Conservation (phyloP, 2,797 vertebrate genomes). For the Ctenosaura bakeri region DNA sequence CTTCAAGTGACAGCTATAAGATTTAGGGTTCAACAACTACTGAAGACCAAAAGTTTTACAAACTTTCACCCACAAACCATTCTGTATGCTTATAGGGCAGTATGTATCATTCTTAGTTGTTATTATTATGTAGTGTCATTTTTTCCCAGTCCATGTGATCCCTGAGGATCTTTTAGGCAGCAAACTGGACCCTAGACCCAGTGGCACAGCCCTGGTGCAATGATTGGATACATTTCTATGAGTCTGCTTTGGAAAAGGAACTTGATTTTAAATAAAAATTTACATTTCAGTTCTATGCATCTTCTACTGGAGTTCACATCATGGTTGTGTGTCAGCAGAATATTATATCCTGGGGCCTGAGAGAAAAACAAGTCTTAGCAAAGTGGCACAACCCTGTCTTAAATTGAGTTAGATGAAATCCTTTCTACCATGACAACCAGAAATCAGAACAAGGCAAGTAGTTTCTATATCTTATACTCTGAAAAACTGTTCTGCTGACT, state of each 20-base stretch:
- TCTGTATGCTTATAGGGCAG: background rate
- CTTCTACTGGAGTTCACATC: no score
- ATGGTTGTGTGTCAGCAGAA: no score
- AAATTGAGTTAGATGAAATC: no score
- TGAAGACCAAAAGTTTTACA: constrained; percentile 12
- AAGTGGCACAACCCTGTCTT: no score
- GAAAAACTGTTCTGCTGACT: background rate
- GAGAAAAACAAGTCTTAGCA: no score
- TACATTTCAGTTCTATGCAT: background rate
- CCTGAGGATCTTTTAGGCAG: no score
- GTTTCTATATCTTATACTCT: background rate
- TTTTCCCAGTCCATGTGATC: no score
- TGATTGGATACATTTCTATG: background rate
- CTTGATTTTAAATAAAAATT: background rate
- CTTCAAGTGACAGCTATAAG: constrained; percentile 3
- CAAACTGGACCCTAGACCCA: no score
- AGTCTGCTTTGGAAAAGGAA: background rate
- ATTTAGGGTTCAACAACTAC: background rate
- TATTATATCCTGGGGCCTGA: no score
- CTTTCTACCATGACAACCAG: background rate
- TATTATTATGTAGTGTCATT: no score
- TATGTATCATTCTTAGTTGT: background rate
- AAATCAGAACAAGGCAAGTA: background rate
- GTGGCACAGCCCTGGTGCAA: no score
- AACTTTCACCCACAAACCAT: constrained; percentile 2